Percentiles rank a stretch among this genome's conserved stretches.
Conservation (phyloP, 2,888 invertebrate species). For the Sinotaia quadrata region DNA sequence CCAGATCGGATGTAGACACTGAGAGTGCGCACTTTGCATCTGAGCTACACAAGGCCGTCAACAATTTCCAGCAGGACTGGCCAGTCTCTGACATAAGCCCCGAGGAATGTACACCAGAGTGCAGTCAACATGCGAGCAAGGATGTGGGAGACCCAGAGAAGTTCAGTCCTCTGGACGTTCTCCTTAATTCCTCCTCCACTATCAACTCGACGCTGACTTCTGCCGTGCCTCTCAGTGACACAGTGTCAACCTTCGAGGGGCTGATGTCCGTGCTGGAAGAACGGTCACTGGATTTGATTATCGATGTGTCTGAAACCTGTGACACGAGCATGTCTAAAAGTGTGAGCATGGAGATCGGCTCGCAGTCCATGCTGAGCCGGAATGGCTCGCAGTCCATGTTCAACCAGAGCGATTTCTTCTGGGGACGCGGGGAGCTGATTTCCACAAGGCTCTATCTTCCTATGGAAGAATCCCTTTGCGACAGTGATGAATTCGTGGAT, state of each 20-base stretch:
- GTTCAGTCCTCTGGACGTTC: background rate
- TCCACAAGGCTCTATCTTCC: background rate
- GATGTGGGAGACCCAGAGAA: background rate
- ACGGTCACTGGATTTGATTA: background rate
- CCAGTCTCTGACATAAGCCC: conserved; percentile 34
- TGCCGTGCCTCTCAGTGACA: background rate
- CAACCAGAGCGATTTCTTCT: background rate
- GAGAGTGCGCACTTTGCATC: conserved; percentile 49
- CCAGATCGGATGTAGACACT: conserved; percentile 47
- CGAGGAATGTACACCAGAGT: background rate
- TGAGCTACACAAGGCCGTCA: conserved; percentile 37
- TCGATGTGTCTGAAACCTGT: background rate
- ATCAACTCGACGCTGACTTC: background rate
- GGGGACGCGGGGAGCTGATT: background rate
- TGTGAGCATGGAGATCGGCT: background rate
- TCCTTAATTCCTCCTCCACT: conserved; percentile 10
- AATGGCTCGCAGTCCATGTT: background rate
- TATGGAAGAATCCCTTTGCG: background rate
- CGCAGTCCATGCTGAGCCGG: background rate
- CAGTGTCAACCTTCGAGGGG: no score
- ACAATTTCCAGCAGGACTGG: conserved; percentile 33
- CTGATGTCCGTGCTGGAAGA: background rate
- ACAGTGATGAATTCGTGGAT: background rate
- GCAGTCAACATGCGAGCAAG: background rate
- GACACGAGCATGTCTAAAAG: background rate